These are phyloP conservation scores for Lasioglossum malachurum DNA, from an alignment of 2,888 invertebrate genomes.

Conservation along the genomic window DNA sequence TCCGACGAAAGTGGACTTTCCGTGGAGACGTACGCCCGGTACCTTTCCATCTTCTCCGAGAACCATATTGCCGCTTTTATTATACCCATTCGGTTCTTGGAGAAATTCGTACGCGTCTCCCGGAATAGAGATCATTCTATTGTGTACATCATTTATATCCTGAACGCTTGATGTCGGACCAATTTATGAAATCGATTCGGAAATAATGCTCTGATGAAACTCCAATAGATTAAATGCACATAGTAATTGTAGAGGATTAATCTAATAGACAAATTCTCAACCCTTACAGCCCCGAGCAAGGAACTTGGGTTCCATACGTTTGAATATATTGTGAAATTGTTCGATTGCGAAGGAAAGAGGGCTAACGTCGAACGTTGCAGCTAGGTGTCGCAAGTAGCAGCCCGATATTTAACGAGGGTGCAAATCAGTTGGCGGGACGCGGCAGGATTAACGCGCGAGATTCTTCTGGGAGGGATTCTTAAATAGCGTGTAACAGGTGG, in stretches of 20 bases:
- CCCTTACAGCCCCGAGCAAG: too few species aligned
- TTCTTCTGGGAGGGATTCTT: conserved; percentile 38
- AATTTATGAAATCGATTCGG: background rate
- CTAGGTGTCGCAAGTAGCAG: background rate
- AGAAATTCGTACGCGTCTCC: conserved; percentile 11
- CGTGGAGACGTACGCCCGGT: background rate
- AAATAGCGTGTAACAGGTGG: conserved; percentile 61
- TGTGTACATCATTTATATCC: background rate
- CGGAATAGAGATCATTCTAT: background rate
- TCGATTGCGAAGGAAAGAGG: background rate
- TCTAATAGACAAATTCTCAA: too few species aligned
- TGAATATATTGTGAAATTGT: background rate
- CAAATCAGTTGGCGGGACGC: background rate
- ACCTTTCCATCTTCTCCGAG: conserved; percentile 11
- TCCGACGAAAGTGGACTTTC: conserved; percentile 18
- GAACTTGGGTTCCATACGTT: too few species aligned
- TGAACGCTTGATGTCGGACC: background rate
- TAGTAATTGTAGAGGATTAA: too few species aligned
- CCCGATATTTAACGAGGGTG: background rate
- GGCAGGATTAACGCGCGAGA: conserved; percentile 16
- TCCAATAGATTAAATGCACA: too few species aligned
- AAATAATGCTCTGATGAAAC: background rate
- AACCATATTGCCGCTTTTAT: conserved; percentile 24
- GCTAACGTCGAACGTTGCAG: background rate
- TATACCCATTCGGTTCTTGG: background rate